These are phyloP conservation scores for Chiloscyllium punctatum DNA, from an alignment of 2,797 vertebrate genomes.

Conservation along the genomic window DNA sequence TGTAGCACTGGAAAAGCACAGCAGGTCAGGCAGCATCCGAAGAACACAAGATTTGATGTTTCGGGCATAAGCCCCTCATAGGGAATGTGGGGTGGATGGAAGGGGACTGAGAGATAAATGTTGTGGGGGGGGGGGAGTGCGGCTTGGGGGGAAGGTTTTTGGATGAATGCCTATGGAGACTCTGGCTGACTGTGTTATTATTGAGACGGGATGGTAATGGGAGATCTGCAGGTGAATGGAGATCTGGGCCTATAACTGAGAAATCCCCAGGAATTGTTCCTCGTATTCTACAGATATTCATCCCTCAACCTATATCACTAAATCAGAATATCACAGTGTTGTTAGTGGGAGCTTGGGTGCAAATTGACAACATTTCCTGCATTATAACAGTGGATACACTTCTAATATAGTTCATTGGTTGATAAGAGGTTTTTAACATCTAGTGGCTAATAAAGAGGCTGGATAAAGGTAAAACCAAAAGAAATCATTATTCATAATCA, in stretches of 20 bases:
- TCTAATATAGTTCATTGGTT: neutral
- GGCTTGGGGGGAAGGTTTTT: too few species aligned
- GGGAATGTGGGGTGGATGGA: too few species aligned
- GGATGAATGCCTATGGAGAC: too few species aligned
- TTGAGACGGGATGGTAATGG: too few species aligned
- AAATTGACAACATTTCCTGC: neutral
- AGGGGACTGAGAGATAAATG: too few species aligned
- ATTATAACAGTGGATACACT: neutral
- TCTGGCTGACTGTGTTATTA: too few species aligned
- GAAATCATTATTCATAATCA: neutral
- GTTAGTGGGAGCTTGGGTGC: neutral
- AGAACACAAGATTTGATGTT: too few species aligned
- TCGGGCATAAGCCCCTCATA: too few species aligned
- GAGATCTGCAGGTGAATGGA: too few species aligned
- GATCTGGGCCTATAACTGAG: neutral
- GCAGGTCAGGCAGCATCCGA: too few species aligned
- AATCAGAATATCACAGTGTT: neutral
- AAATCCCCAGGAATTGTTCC: neutral
- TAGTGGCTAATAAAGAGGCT: neutral
- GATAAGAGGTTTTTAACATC: neutral
- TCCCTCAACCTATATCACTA: neutral
- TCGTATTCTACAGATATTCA: neutral
- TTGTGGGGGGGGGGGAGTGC: too few species aligned
- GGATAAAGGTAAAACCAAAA: neutral
- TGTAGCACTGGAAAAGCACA: too few species aligned